Percentiles rank a stretch among this genome's conserved stretches.
These are phyloP conservation scores for Lagenorhynchus albirostris DNA, from an alignment of 2,113 vertebrate genomes.

Conservation along the genomic window DNA sequence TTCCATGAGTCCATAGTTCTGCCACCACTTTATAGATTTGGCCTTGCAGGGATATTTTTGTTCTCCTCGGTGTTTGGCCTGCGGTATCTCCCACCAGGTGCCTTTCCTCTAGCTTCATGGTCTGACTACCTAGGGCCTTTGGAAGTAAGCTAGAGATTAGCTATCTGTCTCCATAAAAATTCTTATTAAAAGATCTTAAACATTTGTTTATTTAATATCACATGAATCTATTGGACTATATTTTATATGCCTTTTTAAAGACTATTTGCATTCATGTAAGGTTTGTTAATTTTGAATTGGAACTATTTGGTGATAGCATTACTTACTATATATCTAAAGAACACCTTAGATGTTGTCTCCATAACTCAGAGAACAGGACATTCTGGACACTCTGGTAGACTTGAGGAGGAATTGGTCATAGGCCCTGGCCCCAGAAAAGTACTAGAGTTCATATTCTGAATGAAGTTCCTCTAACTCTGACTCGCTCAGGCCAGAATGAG, in stretches of 20 bases:
- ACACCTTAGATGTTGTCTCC: neutral
- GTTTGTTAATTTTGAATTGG: neutral
- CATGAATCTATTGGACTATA: neutral
- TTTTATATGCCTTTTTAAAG: slow-evolving; percentile 2
- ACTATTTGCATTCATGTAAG: neutral
- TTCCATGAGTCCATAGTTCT: neutral
- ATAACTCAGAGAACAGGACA: neutral
- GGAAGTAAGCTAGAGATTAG: neutral
- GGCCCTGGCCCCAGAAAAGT: neutral
- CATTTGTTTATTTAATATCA: neutral
- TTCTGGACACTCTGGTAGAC: neutral
- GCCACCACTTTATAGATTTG: neutral
- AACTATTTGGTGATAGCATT: neutral
- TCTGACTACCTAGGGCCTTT: neutral
- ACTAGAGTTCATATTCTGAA: neutral
- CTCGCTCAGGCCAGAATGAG: neutral
- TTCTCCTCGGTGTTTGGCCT: neutral
- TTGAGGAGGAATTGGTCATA: neutral
- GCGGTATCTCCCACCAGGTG: neutral
- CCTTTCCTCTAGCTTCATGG: neutral
- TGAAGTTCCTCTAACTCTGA: neutral
- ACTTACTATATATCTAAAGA: neutral
- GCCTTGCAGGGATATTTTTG: neutral
- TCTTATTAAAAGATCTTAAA: neutral
- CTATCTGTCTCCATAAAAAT: neutral